Conservation (phyloP, 2,888 invertebrate genomes). For the Mellilla xanthometata region DNA sequence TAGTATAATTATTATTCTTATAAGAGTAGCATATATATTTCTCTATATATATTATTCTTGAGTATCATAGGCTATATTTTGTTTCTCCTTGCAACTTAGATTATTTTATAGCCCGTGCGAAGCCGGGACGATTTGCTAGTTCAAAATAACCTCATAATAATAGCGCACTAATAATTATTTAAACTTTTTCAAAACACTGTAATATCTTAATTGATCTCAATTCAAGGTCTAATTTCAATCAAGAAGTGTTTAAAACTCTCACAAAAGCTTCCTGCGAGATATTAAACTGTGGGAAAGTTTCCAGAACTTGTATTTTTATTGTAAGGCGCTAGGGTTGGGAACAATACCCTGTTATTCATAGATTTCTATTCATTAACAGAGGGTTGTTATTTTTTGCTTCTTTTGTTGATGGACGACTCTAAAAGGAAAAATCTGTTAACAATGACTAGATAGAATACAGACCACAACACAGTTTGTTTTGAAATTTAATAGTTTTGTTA, state of each 20-base stretch:
- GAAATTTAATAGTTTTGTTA: no score
- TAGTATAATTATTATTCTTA: no score
- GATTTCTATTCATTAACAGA: constrained; percentile 49
- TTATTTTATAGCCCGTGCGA: no score
- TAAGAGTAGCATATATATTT: no score
- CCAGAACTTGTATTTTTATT: constrained; percentile 25
- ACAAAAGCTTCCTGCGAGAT: constrained; percentile 18
- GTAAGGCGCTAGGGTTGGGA: constrained; percentile 28
- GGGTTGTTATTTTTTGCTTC: constrained; percentile 35
- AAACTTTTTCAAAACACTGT: no score
- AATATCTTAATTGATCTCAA: constrained; percentile 4
- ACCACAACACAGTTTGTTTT: no score
- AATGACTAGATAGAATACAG: background rate
- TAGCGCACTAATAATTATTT: no score
- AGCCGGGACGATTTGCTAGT: no score
- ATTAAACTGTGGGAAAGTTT: constrained; percentile 23
- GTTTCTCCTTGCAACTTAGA: no score
- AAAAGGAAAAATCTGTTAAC: constrained; percentile 21
- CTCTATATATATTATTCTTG: no score
- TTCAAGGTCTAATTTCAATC: constrained; percentile 13
- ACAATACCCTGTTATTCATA: constrained; percentile 51
- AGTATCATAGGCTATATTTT: no score
- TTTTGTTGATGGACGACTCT: constrained; percentile 30
- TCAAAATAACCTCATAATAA: no score
- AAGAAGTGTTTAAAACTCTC: constrained; percentile 8